phyloP scores from a whole-genome alignment of 2,113 vertebrate genomes.

The rabbit (Oryctolagus cuniculus) region mOryCun1.1 NC_091434.1:158403001-158403500 shows the following conservation, averaged over 20 bases:
- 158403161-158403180: conserved; percentile 61
- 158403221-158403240: neutral
- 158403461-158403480: neutral
- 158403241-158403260: neutral
- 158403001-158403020: conserved; percentile 88
- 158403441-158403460: neutral
- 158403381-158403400: neutral
- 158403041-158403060: conserved; percentile 83
- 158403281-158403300: neutral
- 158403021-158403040: conserved; percentile 87
- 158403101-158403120: conserved; percentile 81
- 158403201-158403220: conserved; percentile 12
- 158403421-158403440: neutral
- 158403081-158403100: conserved; percentile 71
- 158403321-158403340: neutral
- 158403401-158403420: neutral
- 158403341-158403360: neutral
- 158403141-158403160: conserved; percentile 71
- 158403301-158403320: neutral
- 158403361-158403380: neutral
- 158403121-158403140: conserved; percentile 82
- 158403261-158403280: neutral
- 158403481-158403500: conserved; percentile 2
- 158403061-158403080: conserved; percentile 83
- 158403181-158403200: neutral